Evolutionary conservation across 2,888 invertebrate species (phyloP), one percentile per base, ranked within the genome.

Genomic region (Suillia variegata): DNA sequence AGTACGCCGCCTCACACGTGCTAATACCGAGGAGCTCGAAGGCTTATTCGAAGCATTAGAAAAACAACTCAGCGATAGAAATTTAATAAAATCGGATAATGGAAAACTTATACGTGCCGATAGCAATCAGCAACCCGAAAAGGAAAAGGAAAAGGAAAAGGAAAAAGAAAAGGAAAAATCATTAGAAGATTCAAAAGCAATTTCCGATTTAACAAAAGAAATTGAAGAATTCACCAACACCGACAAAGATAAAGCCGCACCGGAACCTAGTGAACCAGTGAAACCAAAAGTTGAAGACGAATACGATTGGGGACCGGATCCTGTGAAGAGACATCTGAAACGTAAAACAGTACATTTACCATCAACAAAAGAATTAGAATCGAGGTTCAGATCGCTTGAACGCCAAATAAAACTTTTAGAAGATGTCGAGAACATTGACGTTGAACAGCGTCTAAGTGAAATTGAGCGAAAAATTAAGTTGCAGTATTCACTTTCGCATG

Each of bases 361-460:
- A 2, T 78, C 80, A 10, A 80, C 80, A 1, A 78, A 75, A 13
- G 80, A 80, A 56, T 61, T 80, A 1, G 80, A 79, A 59, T 69
- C 79, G 0, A 71, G 80, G 2, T 80, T 79, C 38, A 67, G 74
- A 12, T 77, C 79, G 1, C 61, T 80, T 2, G 80, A 80, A 59
- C 70, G 79, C 1, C 78, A 78, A 62, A 78, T 78, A 0, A 77
- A 73, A 26, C 62, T 78, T 3, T 68, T 78, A 0, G 78, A 78
- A 61, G 77, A 78, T 62, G 79, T 79, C 4, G 78, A 78, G 47
- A 78, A 76, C 42, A 78, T 78, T 26, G 78, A 78, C 64, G 79
- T 78, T 2, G 78, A 78, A 55, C 70, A 78, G 34, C 68, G 78
- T 4, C 58, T 78, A 5, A 63, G 47, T 17, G 79, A 79, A 67